phyloP scores from a whole-genome alignment of 2,113 vertebrate species.

The Chunga burmeisteri region DNA sequence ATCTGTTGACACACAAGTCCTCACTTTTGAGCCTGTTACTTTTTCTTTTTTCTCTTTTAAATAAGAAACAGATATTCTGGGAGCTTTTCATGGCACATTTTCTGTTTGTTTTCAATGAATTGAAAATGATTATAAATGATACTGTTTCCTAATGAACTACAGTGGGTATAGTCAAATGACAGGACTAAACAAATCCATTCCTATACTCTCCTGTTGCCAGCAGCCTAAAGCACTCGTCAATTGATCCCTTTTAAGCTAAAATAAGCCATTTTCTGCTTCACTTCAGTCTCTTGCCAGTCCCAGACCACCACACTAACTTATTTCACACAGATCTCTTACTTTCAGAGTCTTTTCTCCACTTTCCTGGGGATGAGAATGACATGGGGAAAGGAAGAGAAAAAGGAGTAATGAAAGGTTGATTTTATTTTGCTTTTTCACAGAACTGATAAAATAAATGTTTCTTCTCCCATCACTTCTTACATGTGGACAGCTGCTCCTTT shows the following conservation, averaged over 20 bases:
- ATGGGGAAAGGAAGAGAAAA: background rate
- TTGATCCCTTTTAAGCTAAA: background rate
- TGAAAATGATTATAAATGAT: conserved; percentile 15
- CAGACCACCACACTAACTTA: background rate
- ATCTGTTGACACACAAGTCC: conserved; percentile 7
- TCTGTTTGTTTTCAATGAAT: conserved; percentile 40
- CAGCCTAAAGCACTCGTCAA: background rate
- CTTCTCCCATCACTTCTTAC: background rate
- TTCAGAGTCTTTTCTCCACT: background rate
- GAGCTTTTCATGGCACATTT: conserved; percentile 44
- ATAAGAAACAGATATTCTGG: conserved; percentile 38
- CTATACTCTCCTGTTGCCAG: background rate
- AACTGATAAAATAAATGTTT: background rate
- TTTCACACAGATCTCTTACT: background rate
- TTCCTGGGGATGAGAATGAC: background rate
- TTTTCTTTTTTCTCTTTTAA: conserved; percentile 5
- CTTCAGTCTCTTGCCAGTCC: background rate
- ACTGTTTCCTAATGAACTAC: background rate
- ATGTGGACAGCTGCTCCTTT: background rate
- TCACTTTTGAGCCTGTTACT: background rate
- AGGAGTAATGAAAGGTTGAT: background rate
- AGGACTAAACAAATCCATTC: background rate
- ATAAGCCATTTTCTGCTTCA: background rate
- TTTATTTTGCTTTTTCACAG: background rate
- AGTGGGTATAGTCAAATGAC: background rate